Evolutionary conservation across 1,140 invertebrate genomes (phyloP), one percentile per base, ranked within the genome.

Genomic region (Campoletis sonorensis): DNA sequence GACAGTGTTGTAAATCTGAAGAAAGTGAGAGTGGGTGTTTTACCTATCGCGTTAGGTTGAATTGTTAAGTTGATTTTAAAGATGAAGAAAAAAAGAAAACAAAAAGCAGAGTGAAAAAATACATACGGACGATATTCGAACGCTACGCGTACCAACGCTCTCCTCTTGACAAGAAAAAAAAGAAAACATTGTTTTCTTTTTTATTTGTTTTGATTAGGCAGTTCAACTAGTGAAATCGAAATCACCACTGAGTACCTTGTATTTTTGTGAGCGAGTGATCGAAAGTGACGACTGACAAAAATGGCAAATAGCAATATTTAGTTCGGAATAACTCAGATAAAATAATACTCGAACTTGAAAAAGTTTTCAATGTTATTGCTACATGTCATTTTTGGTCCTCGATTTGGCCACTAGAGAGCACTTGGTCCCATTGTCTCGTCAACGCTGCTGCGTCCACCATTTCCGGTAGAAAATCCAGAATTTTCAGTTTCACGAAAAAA

Each of bases 1-100:
- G 86, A 85, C 89, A 90, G 87, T 90, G 88, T 88, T 90, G 89
- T 89, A 88, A 88, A 89, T 88, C 85, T 84, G 83, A 85, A 85
- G 85, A 40, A 23, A 72, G 84, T 83, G 83, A 45, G 54, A 64
- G 67, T 81, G 85, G 33, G 70, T 40, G 33, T n/a, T 82, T 85
- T 86, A 88, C 83, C 83, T 84, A 82, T 87, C 83, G 80, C 86
- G 79, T 83, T 85, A 84, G 81, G 70, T 79, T 77, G 73, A 80
- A 83, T 61, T 82, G 79, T 84, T 85, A 75, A 81, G 72, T 79
- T 54, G 49, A 54, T 16, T 54, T 54, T 4, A 33, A 33, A 33
- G 2, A 33, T 33, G 40, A 45, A 45, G 3, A 11, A 45, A 58
- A n/a, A 21, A 58, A 15, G 76, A 79, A 73, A 61, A 75, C 23